A percentile compares a stretch with the other conserved stretches of the same genome.
Conservation (phyloP, 2,888 invertebrate genomes). For the Apamea crenata region DNA sequence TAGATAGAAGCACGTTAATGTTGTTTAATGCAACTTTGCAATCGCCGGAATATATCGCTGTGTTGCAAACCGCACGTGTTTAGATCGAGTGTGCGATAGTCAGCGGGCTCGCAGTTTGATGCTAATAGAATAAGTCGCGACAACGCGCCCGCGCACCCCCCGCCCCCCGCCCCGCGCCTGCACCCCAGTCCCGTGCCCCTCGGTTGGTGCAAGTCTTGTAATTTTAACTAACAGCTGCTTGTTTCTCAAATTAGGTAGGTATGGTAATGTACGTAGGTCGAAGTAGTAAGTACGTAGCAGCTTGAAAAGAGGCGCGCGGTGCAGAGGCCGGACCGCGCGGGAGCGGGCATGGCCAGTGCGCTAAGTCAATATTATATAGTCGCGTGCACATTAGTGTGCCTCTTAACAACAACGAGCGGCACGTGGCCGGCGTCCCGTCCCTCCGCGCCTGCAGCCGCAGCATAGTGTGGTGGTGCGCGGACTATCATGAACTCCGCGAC, state of each 20-base stretch:
- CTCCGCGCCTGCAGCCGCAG: background rate
- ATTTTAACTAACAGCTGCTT: constrained; percentile 4
- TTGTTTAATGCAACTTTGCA: constrained; percentile 22
- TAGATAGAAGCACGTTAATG: constrained; percentile 48
- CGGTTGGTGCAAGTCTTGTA: too few species aligned
- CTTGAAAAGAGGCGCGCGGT: background rate
- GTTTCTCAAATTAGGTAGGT: background rate
- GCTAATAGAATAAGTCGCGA: constrained; percentile 67
- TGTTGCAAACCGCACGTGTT: constrained; percentile 53
- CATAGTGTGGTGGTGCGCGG: background rate
- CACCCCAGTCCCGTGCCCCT: background rate
- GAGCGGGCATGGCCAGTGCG: background rate
- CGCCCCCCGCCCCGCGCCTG: too few species aligned
- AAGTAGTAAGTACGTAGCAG: background rate
- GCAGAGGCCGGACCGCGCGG: background rate
- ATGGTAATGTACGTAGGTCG: background rate
- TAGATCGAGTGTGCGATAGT: constrained; percentile 57
- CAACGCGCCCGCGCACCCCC: constrained; percentile 27
- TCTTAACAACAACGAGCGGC: constrained; percentile 54
- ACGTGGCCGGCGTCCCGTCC: constrained; percentile 8
- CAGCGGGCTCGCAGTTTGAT: constrained; percentile 46
- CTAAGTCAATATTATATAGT: constrained; percentile 70
- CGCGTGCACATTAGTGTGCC: constrained; percentile 39
- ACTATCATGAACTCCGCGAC: background rate
- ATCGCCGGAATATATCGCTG: constrained; percentile 13